Evolutionary conservation across 2,113 vertebrate genomes (phyloP), one percentile per base, ranked within the genome.

Genomic region (Cyanoliseus patagonus): DNA sequence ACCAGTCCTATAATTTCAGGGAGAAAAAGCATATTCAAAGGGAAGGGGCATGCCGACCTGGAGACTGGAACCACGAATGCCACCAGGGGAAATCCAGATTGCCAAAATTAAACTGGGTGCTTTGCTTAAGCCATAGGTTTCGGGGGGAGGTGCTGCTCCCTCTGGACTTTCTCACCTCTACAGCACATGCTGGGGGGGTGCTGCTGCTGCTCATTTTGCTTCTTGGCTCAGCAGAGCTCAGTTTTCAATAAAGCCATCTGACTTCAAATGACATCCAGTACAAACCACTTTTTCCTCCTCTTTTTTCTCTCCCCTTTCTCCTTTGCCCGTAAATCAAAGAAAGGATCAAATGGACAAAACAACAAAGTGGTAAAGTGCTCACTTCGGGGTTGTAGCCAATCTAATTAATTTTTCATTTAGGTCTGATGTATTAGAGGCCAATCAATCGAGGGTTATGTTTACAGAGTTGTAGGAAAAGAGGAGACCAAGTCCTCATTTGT

Each of bases 331-430:
- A 97, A 97, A 97, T 97, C 98, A 98, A 96, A 97, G 97, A 97
- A 96, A 95, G 91, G 95, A 98, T 98, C 98, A 97, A 97, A 97
- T 98, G 96, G 94, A 97, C 96, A 97, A 96, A 97, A 96, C 92
- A 97, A 94, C 92, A 97, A 92, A 96, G 94, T 92, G 92, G 92
- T 95, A 98, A 98, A 98, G 97, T 95, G 95, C 95, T 97, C 96
- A 97, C 96, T 98, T 98, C 90, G 93, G 97, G 88, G 88, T 88
- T 97, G 90, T 69, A 97, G 95, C 94, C 95, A 97, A 97, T 97
- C 98, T 98, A 98, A 98, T 99, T 98, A 98, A 98, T 98, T 98
- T 99, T 99, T 99, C 97, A 99, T 98, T 98, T 94, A 93, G 86
- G 96, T 96, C 97, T 98, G 97, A 98, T 98, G 94, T 98, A 98